Evolutionary conservation across 2,888 invertebrate species (phyloP), one percentile per base, ranked within the genome.

Genomic region (Diloba caeruleocephala): DNA sequence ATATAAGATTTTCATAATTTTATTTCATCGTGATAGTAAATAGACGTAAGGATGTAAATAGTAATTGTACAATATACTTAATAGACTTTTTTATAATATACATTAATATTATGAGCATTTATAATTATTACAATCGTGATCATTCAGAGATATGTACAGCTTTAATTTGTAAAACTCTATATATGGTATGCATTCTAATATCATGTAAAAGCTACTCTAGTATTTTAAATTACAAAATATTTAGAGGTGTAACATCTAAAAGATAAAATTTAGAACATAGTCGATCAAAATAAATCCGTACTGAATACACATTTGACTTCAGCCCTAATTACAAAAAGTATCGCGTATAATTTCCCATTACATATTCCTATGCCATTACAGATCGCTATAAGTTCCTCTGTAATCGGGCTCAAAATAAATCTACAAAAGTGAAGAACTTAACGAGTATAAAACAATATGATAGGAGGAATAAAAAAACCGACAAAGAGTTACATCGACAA

Each of bases 11-110:
- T 77, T 76, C 64, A 76, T 73, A 63, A 79, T 80, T 90, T 89
- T 88, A 89, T 89, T 92, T 88, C 79, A 86, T 86, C 61, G 90
- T 92, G 92, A 91, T 89, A 90, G 78, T 91, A 90, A 91, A 88
- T 89, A 91, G 88, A 90, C 82, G 85, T 86, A 89, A 86, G 84
- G 84, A 89, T 88, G 89, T 91, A 90, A 91, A 91, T 90, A 87
- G 78, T 85, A 87, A 84, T 87, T 85, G 81, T 89, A 90, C 85
- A 89, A 78, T 87, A 84, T 83, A 83, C 71, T 75, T 83, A 80
- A 68, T 77, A 83, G 74, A 80, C 66, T 71, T 69, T 17, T 76
- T 74, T 53, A 66, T 79, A 81, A 84, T 86, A 80, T 87, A 90
- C 88, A 87, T 79, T 89, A 84, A 64, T 81, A 79, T 85, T 86